phyloP scores from a whole-genome alignment of 1,140 invertebrate species.

The Chlorops oryzae region DNA sequence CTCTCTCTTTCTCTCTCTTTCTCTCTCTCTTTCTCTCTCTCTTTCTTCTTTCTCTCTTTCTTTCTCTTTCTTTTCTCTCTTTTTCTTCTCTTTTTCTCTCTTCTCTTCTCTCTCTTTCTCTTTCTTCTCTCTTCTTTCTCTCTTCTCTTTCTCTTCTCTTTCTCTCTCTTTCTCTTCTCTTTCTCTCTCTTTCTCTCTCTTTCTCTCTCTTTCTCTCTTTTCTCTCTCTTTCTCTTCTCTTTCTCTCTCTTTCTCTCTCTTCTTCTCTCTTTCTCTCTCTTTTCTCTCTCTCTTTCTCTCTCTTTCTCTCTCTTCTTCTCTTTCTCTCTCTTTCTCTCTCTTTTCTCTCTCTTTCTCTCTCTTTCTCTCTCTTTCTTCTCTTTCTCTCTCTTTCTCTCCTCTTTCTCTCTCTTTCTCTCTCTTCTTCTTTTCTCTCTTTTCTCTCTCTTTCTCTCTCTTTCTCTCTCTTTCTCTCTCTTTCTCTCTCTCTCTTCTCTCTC shows the following conservation, averaged over 20 bases:
- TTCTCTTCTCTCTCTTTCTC: not conserved
- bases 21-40: not conserved
- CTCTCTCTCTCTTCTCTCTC: not conserved
- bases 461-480: not conserved
- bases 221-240: not conserved
- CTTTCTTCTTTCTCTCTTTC: not conserved
- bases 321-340: not conserved
- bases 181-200: not conserved
- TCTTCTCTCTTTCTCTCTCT: not conserved
- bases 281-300: not conserved
- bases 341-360: not conserved
- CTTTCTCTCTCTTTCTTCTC: not conserved
- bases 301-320: not conserved
- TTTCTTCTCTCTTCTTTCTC: not conserved
- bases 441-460: not conserved
- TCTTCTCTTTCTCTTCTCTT: not conserved
- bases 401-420: not conserved
- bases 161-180: not conserved
- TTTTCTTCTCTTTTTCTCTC: not conserved
- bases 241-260: not conserved
- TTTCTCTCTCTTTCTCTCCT: not conserved
- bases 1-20: not conserved
- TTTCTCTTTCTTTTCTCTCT: not conserved
- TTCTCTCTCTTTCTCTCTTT: constrained; percentile 1
- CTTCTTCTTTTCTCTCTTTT: not conserved